phyloP scores from a whole-genome alignment of 2,797 vertebrate species.

The Sebastes dallii region DNA sequence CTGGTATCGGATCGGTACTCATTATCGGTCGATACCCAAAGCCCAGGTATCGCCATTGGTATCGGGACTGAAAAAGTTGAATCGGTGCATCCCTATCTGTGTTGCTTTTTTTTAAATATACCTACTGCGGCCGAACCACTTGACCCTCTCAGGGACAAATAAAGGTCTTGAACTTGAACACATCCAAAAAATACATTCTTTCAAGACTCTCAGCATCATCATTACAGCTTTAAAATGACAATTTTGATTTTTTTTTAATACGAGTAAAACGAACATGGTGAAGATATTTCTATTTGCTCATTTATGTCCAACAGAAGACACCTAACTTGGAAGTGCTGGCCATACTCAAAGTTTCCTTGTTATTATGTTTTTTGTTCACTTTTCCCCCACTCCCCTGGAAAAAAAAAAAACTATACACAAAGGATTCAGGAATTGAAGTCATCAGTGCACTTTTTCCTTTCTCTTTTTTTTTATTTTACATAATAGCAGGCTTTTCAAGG shows the following conservation, averaged over 20 bases:
- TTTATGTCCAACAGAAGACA: background rate
- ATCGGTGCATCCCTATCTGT: no score
- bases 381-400: background rate
- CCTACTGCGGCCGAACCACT: background rate
- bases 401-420: constrained; percentile 24
- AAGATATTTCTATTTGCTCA: background rate
- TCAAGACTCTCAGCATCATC: background rate
- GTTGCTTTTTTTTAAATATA: background rate
- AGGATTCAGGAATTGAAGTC: constrained; percentile 31
- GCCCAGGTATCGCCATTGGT: no score
- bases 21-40: no score
- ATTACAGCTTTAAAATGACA: background rate
- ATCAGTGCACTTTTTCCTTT: background rate
- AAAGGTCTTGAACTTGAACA: background rate
- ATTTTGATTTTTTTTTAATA: background rate
- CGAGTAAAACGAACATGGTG: background rate
- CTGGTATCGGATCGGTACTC: no score
- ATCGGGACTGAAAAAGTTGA: no score
- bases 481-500: constrained; percentile 46
- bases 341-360: constrained; percentile 13
- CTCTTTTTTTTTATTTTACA: background rate
- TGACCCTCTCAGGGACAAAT: background rate
- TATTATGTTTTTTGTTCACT: background rate
- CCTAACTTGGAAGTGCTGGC: background rate
- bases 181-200: background rate